Conservation (phyloP, 2,113 vertebrate genomes). For the Sterna hirundo region DNA sequence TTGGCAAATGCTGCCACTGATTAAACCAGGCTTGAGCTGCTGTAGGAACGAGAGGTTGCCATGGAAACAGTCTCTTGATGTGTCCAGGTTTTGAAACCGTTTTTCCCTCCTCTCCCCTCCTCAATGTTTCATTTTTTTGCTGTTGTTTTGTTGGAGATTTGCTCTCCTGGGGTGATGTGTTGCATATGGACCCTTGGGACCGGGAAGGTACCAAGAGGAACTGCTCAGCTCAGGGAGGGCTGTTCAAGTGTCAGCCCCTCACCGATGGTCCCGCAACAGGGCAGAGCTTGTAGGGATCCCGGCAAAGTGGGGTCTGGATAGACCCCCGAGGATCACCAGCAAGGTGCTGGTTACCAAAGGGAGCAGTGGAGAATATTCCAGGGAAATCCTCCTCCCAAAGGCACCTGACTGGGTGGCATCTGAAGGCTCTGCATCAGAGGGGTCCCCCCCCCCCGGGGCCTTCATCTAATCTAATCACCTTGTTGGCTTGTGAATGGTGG, state of each 20-base stretch:
- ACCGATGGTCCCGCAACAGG: background rate
- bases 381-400: background rate
- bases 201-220: background rate
- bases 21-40: conserved; percentile 72
- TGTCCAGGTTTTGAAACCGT: conserved; percentile 75
- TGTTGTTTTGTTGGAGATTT: conserved; percentile 5
- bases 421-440: background rate
- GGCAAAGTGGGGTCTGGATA: background rate
- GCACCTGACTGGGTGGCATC: background rate
- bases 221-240: background rate
- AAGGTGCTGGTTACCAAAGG: background rate
- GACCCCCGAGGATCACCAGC: background rate
- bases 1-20: conserved; percentile 49
- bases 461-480: background rate
- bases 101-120: background rate
- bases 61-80: conserved; percentile 77
- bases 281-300: background rate
- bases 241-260: background rate
- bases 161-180: background rate
- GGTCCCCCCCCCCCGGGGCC: fast-evolving
- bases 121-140: background rate
- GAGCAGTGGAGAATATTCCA: background rate
- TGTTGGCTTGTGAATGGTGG: fast-evolving
- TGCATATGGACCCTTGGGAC: background rate
- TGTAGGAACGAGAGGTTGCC: conserved; percentile 66